Conservation (phyloP, 2,113 vertebrate species). For the Bos taurus region ARS-UCD2.0 NC_037335.1:106625001-106625500, state of each 20-base stretch:
- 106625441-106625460: rapidly evolving
- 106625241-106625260: not conserved
- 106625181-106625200: conserved; percentile 1
- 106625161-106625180: conserved; percentile 54
- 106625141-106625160: conserved; percentile 24
- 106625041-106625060: conserved; percentile 73
- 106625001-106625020: conserved; percentile 4
- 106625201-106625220: not conserved
- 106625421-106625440: rapidly evolving
- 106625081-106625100: conserved; percentile 70
- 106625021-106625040: conserved; percentile 56
- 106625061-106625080: conserved; percentile 61
- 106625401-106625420: not conserved
- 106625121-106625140: conserved; percentile 73
- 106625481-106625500: not conserved
- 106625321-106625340: not conserved
- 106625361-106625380: not conserved
- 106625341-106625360: not conserved
- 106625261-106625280: not conserved
- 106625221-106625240: not conserved
- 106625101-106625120: conserved; percentile 61
- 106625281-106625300: not conserved
- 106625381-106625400: not conserved
- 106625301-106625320: not conserved
- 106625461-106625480: not conserved